Evolutionary conservation across 2,113 vertebrate species (phyloP).

Genomic region (Falcunculus frontatus): DNA sequence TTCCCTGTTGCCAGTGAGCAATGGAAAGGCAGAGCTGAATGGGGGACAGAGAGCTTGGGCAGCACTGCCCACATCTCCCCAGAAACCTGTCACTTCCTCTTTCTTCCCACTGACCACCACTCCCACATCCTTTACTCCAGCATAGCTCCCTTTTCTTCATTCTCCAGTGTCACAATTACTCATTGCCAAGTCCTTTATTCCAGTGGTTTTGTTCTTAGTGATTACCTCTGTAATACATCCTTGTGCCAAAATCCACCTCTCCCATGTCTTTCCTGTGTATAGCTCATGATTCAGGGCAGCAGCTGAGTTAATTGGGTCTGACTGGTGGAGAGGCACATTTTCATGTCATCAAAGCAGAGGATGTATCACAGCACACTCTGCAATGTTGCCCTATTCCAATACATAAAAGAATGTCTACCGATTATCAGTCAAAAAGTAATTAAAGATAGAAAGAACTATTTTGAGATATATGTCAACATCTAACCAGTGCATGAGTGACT

Average conservation of each 20-base stretch:
- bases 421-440: neutral
- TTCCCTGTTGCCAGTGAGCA: neutral
- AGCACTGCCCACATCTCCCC: neutral
- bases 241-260: neutral
- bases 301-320: neutral
- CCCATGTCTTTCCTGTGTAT: neutral
- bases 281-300: neutral
- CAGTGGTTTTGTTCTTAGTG: neutral
- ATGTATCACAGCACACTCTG: neutral
- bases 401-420: neutral
- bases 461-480: neutral
- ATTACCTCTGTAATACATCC: too few relatives aligned
- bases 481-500: neutral
- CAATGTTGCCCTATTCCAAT: neutral
- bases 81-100: neutral
- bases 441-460: neutral
- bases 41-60: neutral
- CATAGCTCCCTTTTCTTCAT: neutral
- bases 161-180: neutral
- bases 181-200: neutral
- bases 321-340: neutral
- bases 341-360: neutral
- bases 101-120: neutral
- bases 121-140: neutral
- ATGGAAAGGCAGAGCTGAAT: neutral